phyloP scores from a whole-genome alignment of 2,113 vertebrate species.

The Paradoxurus hermaphroditus region DNA sequence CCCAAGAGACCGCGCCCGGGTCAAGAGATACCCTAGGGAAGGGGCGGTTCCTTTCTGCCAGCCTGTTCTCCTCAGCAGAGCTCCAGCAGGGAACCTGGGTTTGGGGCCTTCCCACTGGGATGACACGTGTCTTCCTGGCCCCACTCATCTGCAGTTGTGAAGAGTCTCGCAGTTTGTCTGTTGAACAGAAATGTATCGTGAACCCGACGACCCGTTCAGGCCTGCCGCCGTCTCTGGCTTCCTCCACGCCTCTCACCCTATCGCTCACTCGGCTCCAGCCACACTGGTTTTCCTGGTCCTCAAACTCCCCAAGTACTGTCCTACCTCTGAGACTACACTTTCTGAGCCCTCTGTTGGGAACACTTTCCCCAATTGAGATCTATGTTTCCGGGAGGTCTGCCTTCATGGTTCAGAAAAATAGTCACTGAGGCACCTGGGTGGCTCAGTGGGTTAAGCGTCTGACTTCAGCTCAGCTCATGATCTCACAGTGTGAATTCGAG shows the following conservation, averaged over 20 bases:
- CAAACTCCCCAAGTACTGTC: neutral
- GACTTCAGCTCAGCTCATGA: too few species aligned
- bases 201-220: rapidly evolving
- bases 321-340: neutral
- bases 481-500: too few species aligned
- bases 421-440: too few species aligned
- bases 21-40: neutral
- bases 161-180: neutral
- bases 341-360: neutral
- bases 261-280: neutral
- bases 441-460: too few species aligned
- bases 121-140: neutral
- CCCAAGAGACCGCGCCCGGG: neutral
- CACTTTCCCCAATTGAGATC: neutral
- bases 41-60: neutral
- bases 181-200: neutral
- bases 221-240: rapidly evolving
- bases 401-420: neutral
- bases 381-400: neutral
- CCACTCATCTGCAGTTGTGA: neutral
- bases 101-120: neutral
- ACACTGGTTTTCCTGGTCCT: neutral
- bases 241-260: neutral
- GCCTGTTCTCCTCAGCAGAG: neutral
- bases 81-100: neutral